Base-by-base conservation (phyloP, 2,797 vertebrate genomes). In the Crotalus adamanteus region DNA sequence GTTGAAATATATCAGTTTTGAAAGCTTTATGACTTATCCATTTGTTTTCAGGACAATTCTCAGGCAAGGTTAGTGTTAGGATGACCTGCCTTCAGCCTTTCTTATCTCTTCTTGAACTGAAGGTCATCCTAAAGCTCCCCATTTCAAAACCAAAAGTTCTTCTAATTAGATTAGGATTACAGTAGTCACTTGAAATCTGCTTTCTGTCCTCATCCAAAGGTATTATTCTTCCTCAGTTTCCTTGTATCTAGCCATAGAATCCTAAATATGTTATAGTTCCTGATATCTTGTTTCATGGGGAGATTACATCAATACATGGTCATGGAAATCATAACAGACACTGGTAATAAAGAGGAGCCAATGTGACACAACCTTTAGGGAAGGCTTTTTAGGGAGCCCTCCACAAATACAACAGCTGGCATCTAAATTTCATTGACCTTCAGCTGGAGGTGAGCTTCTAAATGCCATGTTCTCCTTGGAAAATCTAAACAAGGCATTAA, bases 251-350 rank as follows among this genome's bases (percentile, higher is more conserved):
- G 53, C 22, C 94, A 92, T 87, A 93, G 86, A 89, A 95, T 93
- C 94, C 90, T 86, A 60, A 14, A 85, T 56, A 57, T 18, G 12
- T 55, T 88, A 51, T 61, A 94, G 51, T 59, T 0, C 0, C 0
- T 53, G 83, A 7, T 73, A 91, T 95, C 95, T 91, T 90, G 47
- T 65, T 95, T 95, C 91, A 73, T 91, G 73, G 63, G 93, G 95
- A 86, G 12, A 55, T 88, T 95, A 87, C n/a, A 3, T 59, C 89
- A 0, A 0, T 87, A 59, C 42, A 88, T 25, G 47, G 65, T 31
- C 56, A 55, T 88, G 57, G 63, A 88, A 88, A 88, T 47, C 92
- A 59, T 47, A 93, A 83, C 47, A 91, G 61, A 78, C 86, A 28
- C 73, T 89, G 31, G 90, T 55, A 93, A 88, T 88, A 92, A 85